Conservation (phyloP, 2,113 vertebrate species). For the Notarius lentiginosus region DNA sequence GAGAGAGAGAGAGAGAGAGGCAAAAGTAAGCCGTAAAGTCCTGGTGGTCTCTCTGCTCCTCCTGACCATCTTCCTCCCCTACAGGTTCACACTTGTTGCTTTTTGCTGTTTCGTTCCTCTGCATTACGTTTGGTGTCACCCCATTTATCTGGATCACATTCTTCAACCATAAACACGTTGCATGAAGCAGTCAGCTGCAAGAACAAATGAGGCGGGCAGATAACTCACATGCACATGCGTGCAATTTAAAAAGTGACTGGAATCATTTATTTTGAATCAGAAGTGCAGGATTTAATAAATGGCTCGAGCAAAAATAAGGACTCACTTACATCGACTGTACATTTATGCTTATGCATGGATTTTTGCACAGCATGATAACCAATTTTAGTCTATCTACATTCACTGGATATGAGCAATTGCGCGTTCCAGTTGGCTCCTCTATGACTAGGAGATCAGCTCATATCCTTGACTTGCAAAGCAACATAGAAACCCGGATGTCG, state of each 20-base stretch:
- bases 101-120: background rate
- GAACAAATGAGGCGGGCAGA: background rate
- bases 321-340: too few species aligned
- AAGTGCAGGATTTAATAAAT: background rate
- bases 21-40: constrained; percentile 46
- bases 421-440: too few species aligned
- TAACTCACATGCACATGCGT: background rate
- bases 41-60: constrained; percentile 43
- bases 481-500: too few species aligned
- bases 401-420: too few species aligned
- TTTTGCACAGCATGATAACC: too few species aligned
- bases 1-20: background rate
- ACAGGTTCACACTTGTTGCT: constrained; percentile 25
- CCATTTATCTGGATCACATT: constrained; percentile 26
- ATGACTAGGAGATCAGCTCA: too few species aligned
- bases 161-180: constrained; percentile 19
- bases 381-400: too few species aligned
- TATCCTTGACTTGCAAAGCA: too few species aligned
- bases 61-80: constrained; percentile 20
- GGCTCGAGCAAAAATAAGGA: background rate
- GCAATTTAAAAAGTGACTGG: background rate
- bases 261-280: constrained; percentile 3
- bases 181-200: background rate
- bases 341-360: too few species aligned
- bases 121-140: background rate